Evolutionary conservation across 2,113 vertebrate genomes (phyloP).

Genomic region (Helogale parvula): DNA sequence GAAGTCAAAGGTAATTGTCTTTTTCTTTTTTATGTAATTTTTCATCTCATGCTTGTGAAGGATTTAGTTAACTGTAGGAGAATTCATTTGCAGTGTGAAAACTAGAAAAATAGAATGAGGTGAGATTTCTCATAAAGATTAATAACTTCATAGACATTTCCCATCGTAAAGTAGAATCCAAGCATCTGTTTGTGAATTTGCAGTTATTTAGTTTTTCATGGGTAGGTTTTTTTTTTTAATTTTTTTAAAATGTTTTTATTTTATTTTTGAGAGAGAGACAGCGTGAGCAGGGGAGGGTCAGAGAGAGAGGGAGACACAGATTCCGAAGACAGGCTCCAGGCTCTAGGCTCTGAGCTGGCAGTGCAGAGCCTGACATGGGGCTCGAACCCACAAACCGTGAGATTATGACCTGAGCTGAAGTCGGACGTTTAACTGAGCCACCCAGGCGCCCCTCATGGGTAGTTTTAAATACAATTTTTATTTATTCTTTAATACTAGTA

Average conservation of each 20-base stretch:
- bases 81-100: background rate
- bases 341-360: too few species aligned
- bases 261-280: too few species aligned
- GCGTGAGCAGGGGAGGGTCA: too few species aligned
- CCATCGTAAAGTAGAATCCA: background rate
- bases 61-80: background rate
- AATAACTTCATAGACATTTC: background rate
- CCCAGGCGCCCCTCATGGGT: background rate
- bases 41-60: constrained; percentile 38
- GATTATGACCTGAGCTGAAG: too few species aligned
- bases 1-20: constrained; percentile 91
- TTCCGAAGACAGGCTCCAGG: too few species aligned
- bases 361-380: too few species aligned
- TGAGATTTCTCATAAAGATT: constrained; percentile 12
- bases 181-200: background rate
- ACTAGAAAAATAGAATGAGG: constrained; percentile 9
- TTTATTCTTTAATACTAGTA: constrained; percentile 40
- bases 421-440: too few species aligned
- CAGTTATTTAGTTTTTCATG: background rate
- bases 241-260: too few species aligned
- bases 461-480: constrained; percentile 2
- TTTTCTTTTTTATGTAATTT: constrained; percentile 34
- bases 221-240: background rate
- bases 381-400: too few species aligned
- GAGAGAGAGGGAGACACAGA: too few species aligned